Evolutionary conservation across 2,888 invertebrate species (phyloP), one percentile per base, ranked within the genome.

Genomic region (Uloborus plumipes): DNA sequence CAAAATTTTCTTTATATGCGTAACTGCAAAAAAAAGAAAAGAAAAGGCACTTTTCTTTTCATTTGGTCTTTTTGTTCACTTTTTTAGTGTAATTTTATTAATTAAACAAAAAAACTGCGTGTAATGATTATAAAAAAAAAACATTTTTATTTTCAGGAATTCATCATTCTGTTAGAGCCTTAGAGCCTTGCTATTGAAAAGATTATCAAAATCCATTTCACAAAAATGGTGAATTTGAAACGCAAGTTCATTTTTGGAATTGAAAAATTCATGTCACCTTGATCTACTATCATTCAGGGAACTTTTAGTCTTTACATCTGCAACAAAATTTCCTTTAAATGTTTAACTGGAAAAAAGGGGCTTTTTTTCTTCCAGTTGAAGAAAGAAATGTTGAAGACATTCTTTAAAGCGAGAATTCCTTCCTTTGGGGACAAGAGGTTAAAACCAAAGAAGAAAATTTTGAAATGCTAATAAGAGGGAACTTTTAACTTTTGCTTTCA

Each of bases 401-500:
- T 65, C 65, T 13, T 62, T 80, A 18, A 71, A 72, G 72, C 64
- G 64, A 72, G 49, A 16, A 64, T 61, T 65, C 71, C 16, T 62
- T 80, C 79, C 79, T 80, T 39, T 62, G 55, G 79, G 79, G 79
- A 70, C 70, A 53, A 14, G 15, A 39, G 53, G 26, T 31, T 20
- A 49, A 69, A 73, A 64, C 39, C 22, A 59, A 16, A 22, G 62
- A 64, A 64, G 55, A 50, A 66, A 78, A 67, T 73, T 80, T 69
- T 55, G 47, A 80, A 64, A 80, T 73, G 79, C 79, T 80, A 80
- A 80, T 73, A 73, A 73, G 61, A 61, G 49, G 22, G 70, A 80
- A 80, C 79, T 69, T 72, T 64, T 51, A 81, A 81, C 80, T 74
- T 74, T 73, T 67, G 20, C 16, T 11, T 39, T 39, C 9, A 39